These are phyloP conservation scores for Probaryconus sp. DNA, from an alignment of 1,140 invertebrate species.

Conservation along the genomic window DNA sequence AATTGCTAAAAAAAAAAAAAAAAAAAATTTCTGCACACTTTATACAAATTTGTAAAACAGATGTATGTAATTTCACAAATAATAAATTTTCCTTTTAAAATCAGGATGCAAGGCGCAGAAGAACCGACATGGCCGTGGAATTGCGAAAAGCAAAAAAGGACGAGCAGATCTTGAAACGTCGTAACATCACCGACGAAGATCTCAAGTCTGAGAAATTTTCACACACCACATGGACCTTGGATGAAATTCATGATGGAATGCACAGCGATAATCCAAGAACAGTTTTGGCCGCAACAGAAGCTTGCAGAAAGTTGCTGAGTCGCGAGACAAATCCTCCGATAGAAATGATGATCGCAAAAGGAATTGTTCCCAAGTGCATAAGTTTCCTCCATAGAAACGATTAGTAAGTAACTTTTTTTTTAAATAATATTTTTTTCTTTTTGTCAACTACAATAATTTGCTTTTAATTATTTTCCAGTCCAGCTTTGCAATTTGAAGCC, in stretches of 20 bases:
- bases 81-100: background rate
- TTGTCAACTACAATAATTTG: no score
- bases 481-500: constrained; percentile 96
- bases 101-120: background rate
- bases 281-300: constrained; percentile 84
- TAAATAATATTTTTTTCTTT: constrained; percentile 4
- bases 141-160: background rate
- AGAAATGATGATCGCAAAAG: constrained; percentile 90
- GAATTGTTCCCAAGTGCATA: constrained; percentile 92
- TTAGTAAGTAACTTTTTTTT: constrained; percentile 79
- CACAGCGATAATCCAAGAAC: constrained; percentile 80
- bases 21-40: background rate
- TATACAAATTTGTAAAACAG: no score
- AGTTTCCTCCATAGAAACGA: constrained; percentile 84
- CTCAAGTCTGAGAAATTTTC: constrained; percentile 54
- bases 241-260: constrained; percentile 83
- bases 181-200: background rate
- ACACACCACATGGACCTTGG: constrained; percentile 73
- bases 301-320: constrained; percentile 93
- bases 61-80: no score
- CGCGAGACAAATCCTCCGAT: constrained; percentile 96
- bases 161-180: background rate
- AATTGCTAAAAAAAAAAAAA: background rate
- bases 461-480: constrained; percentile 77
- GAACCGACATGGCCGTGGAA: background rate